Evolutionary conservation across 2,888 invertebrate genomes (phyloP), one percentile per base, ranked within the genome.

Genomic region (Apodemia zela): DNA sequence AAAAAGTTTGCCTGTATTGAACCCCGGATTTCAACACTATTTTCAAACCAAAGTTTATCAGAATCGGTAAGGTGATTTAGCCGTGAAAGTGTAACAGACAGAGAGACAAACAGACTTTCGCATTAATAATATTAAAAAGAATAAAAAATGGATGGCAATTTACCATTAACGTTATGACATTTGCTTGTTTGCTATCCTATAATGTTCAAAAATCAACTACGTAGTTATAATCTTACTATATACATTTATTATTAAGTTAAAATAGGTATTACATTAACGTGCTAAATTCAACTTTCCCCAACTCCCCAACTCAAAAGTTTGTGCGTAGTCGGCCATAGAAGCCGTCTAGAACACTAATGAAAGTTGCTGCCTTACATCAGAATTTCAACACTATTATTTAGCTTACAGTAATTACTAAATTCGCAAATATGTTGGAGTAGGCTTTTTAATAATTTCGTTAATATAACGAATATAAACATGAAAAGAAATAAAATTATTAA

Each of bases 331-430:
- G 54, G 54, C 13, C 25, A 18, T 21, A 57, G 29, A 57, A 57
- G 57, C 57, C 57, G 21, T 57, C 29, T 57, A 25, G 25, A 57
- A 57, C 57, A 57, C 25, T 29, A 57, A 57, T 29, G 25, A 13
- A 57, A 57, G 25, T 57, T 57, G n/a, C 25, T 57, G 25, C 29
- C 57, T 57, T 25, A 57, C 8, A 15, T 57, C 57, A 57, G 29
- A 57, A 57, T 25, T 29, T 57, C 15, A 57, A 21, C 51, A 51
- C 47, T 47, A 47, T 47, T 47, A 17, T 47, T 47, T 8, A 47
- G 47, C 47, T 47, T 8, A 47, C 17, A n/a, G 45, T 45, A 45
- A 45, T n/a, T 45, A 45, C 45, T n/a, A n/a, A 45, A 45, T 45
- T 45, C 45, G 45, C 5, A 45, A 45, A 45, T 45, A n/a, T 15